phyloP scores from a whole-genome alignment of 2,113 vertebrate species.

The Candoia aspera region DNA sequence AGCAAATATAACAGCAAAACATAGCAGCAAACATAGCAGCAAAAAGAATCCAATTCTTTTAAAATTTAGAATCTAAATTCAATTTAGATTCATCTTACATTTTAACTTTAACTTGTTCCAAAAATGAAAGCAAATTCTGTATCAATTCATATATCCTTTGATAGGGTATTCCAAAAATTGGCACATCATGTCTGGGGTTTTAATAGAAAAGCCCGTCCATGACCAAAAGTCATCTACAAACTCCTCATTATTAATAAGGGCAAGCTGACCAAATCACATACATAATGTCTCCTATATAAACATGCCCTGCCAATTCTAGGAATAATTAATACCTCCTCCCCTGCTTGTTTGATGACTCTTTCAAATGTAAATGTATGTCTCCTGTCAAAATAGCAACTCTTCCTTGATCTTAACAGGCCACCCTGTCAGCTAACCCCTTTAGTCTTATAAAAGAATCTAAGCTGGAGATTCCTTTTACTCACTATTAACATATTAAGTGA shows the following conservation, averaged over 20 bases:
- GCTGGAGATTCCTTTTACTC: background rate
- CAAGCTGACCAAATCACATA: background rate
- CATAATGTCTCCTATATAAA: background rate
- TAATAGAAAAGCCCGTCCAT: background rate
- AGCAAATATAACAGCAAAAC: too few species aligned
- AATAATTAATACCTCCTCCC: background rate
- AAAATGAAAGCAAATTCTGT: background rate
- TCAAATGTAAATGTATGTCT: constrained; percentile 1
- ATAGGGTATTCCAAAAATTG: background rate
- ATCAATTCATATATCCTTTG: background rate
- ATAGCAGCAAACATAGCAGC: background rate
- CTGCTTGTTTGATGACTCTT: background rate
- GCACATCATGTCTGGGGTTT: background rate
- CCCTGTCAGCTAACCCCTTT: background rate
- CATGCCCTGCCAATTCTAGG: background rate
- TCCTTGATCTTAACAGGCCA: constrained; percentile 2
- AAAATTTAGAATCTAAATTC: background rate
- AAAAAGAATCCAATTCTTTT: background rate
- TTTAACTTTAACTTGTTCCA: background rate
- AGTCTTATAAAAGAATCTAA: background rate
- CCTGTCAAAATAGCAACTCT: background rate
- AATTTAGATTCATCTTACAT: background rate
- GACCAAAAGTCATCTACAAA: background rate
- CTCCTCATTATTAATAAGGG: background rate
- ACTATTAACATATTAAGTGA: background rate